Evolutionary conservation across 1,140 invertebrate species (phyloP).

Genomic region (Cryptotermes secundus): DNA sequence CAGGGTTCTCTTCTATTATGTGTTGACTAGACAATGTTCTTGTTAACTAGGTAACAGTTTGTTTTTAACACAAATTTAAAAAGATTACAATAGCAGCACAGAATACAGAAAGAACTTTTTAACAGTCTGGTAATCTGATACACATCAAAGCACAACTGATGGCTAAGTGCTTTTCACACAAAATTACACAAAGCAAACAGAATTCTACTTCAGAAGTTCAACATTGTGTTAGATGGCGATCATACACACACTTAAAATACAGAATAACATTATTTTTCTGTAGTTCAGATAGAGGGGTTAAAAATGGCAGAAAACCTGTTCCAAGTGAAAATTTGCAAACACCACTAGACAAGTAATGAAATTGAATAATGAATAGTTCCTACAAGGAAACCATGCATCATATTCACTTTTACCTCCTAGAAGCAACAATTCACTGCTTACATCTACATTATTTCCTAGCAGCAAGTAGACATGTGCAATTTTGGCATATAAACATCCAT

Average conservation of each 20-base stretch:
- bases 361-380: neutral
- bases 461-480: neutral
- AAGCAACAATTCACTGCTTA: neutral
- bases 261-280: neutral
- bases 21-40: constrained; percentile 19
- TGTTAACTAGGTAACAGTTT: neutral
- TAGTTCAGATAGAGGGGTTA: neutral
- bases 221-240: neutral
- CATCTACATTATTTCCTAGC: neutral
- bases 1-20: constrained; percentile 21
- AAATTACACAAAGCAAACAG: neutral
- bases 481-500: neutral
- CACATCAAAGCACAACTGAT: neutral
- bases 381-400: neutral
- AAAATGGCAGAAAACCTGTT: neutral
- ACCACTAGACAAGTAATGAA: neutral
- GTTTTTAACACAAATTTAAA: neutral
- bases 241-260: neutral
- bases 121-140: neutral
- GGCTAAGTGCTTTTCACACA: neutral
- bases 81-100: neutral
- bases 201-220: neutral
- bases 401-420: neutral
- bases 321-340: neutral
- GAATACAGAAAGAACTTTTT: neutral